Percentiles rank a stretch among this genome's conserved stretches.
Conservation (phyloP, 1,140 invertebrate genomes). For the Drosophila ercepeae region DNA sequence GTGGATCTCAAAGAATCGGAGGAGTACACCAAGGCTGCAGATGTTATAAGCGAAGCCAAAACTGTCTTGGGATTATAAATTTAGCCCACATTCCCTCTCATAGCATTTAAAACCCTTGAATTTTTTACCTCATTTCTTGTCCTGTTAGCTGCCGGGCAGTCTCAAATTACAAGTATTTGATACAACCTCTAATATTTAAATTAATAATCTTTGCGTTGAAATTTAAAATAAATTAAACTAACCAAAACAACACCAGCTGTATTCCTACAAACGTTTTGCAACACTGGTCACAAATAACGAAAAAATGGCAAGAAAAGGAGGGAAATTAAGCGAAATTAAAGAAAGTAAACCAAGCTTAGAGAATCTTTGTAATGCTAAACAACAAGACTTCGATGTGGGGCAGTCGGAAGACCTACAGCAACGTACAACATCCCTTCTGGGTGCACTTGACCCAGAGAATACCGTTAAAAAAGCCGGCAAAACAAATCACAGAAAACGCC, state of each 20-base stretch:
- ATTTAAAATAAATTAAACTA: conserved; percentile 8
- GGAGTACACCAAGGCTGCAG: conserved; percentile 88
- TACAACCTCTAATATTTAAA: background rate
- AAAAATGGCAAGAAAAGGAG: conserved; percentile 34
- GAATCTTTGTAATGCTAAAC: background rate
- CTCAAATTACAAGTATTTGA: background rate
- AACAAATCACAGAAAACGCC: conserved; percentile 28
- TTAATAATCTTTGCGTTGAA: background rate
- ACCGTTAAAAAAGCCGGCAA: conserved; percentile 7
- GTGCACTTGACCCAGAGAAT: conserved; percentile 18
- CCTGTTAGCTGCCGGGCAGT: conserved; percentile 1
- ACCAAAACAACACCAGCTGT: conserved; percentile 7
- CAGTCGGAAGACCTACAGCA: conserved; percentile 11
- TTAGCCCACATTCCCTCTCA: conserved; percentile 1
- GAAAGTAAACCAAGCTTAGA: conserved; percentile 20
- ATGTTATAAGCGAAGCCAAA: conserved; percentile 89
- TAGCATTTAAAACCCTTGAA: background rate
- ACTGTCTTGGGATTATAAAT: conserved; percentile 84
- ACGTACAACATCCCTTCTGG: conserved; percentile 28
- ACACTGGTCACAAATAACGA: conserved; percentile 49
- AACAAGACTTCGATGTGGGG: background rate
- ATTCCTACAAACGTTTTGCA: conserved; percentile 23
- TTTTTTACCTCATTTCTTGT: conserved; percentile 4
- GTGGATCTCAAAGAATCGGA: conserved; percentile 90
- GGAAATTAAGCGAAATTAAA: conserved; percentile 55